Conservation (phyloP, 2,888 invertebrate genomes). For the Pardosa pseudoannulata region DNA sequence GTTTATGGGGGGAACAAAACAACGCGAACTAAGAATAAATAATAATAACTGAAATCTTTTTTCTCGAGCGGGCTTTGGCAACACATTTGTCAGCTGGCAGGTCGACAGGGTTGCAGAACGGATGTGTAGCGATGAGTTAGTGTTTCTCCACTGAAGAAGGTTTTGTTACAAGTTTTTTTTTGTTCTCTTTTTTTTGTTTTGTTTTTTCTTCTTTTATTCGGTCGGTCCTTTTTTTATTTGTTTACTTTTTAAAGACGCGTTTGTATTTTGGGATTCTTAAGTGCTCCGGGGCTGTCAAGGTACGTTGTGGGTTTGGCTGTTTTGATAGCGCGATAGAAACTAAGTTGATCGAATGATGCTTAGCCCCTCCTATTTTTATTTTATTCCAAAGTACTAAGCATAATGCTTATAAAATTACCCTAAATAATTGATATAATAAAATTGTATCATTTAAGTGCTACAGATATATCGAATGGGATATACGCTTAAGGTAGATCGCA, state of each 20-base stretch:
- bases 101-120: conserved; percentile 29
- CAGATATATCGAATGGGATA: too few relatives aligned
- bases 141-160: conserved; percentile 8
- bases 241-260: neutral
- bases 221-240: neutral
- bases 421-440: too few relatives aligned
- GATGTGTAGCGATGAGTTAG: conserved; percentile 30
- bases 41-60: conserved; percentile 27
- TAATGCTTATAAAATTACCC: too few relatives aligned
- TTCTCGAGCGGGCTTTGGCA: conserved; percentile 15
- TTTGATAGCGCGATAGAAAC: too few relatives aligned
- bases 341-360: too few relatives aligned
- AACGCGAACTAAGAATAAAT: conserved; percentile 23
- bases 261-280: conserved; percentile 14
- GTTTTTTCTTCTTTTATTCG: neutral
- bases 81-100: conserved; percentile 33
- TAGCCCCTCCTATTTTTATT: too few relatives aligned
- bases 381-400: too few relatives aligned
- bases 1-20: neutral
- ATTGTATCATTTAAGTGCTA: too few relatives aligned
- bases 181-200: neutral
- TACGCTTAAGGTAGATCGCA: too few relatives aligned
- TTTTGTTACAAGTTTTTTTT: conserved; percentile 1
- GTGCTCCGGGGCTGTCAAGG: neutral
- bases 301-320: neutral